Conservation (phyloP, 2,888 invertebrate genomes). For the Tinea trinotella region DNA sequence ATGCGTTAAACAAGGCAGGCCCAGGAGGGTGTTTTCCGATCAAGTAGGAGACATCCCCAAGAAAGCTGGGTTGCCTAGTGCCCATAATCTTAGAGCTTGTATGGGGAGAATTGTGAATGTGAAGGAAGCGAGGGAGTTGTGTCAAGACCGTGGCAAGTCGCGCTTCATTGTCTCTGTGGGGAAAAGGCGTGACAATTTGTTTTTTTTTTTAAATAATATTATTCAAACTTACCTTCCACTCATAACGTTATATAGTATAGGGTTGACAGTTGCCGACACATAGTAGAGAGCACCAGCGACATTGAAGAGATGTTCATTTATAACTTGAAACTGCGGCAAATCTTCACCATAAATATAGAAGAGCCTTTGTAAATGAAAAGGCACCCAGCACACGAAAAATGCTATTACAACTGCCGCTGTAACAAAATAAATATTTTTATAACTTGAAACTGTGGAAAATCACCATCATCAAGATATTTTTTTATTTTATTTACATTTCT, state of each 20-base stretch:
- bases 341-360: slow-evolving; percentile 81
- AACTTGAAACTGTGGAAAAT: background rate
- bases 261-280: slow-evolving; percentile 88
- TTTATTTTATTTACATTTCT: too few relatives aligned
- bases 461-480: too few relatives aligned
- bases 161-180: too few relatives aligned
- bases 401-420: slow-evolving; percentile 94
- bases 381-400: slow-evolving; percentile 96
- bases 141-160: too few relatives aligned
- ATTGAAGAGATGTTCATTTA: slow-evolving; percentile 86
- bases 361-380: slow-evolving; percentile 92
- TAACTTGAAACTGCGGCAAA: slow-evolving; percentile 71
- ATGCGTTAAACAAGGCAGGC: too few relatives aligned
- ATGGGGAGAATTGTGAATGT: too few relatives aligned
- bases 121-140: too few relatives aligned
- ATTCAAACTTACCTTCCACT: slow-evolving; percentile 49
- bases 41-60: too few relatives aligned
- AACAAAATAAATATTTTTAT: slow-evolving; percentile 20
- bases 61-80: too few relatives aligned
- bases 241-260: slow-evolving; percentile 91
- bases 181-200: too few relatives aligned
- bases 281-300: slow-evolving; percentile 89
- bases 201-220: background rate
- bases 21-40: too few relatives aligned
- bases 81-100: too few relatives aligned